A percentile compares a stretch with the other conserved stretches of the same genome.
Evolutionary conservation across 2,113 vertebrate genomes (phyloP).

Genomic region (Lepisosteus oculatus): DNA sequence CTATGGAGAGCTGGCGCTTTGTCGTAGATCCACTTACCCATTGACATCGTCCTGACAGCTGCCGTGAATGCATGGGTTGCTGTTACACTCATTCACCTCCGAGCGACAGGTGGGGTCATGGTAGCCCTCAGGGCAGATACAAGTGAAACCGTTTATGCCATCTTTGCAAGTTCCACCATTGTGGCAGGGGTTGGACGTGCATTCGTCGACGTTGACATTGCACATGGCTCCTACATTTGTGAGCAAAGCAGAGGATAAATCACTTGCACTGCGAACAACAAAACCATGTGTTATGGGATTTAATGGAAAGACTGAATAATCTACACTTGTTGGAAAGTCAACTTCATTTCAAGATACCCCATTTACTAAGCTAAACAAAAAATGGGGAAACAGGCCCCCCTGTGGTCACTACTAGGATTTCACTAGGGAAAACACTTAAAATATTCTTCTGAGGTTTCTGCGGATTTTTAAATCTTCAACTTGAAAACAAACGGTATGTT

Average conservation of each 20-base stretch:
- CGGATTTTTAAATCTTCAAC: too few relatives aligned
- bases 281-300: not conserved
- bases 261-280: not conserved
- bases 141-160: conserved; percentile 79
- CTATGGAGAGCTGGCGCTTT: too few relatives aligned
- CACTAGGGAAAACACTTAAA: not conserved
- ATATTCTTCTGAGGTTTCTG: too few relatives aligned
- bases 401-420: not conserved
- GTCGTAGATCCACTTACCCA: conserved; percentile 58
- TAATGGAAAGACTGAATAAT: not conserved
- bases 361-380: too few relatives aligned
- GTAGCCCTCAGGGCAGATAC: conserved; percentile 86
- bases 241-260: conserved; percentile 8
- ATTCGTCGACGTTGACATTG: conserved; percentile 87
- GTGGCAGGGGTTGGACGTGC: conserved; percentile 80
- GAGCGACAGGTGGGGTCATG: conserved; percentile 85
- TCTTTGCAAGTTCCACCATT: conserved; percentile 89
- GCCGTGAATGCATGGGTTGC: conserved; percentile 90
- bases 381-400: not conserved
- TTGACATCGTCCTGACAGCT: conserved; percentile 83
- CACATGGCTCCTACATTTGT: conserved; percentile 78
- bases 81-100: conserved; percentile 88
- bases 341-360: not conserved
- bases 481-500: not conserved
- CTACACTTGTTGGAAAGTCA: not conserved